Base-by-base conservation (phyloP, 2,797 vertebrate species). In the Anguilla marmorata region DNA sequence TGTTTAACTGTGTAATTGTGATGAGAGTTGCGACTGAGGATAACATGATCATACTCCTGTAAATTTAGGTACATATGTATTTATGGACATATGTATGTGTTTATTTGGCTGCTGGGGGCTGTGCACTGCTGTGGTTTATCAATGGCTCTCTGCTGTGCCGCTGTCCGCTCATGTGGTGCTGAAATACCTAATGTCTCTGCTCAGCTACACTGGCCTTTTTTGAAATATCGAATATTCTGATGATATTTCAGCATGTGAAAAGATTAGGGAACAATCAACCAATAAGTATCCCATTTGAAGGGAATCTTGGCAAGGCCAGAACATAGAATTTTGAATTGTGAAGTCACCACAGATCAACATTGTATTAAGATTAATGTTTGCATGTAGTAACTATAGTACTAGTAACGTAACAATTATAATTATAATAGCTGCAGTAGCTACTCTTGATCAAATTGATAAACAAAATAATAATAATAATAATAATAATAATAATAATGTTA, bases 151-250 rank as follows among this genome's bases (percentile, higher is more conserved):
- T 37, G 69, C 27, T 33, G 58, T 27, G 76, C 30, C 37, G 8
- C 86, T 87, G 86, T 87, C 41, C 52, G 37, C 14, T 0, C 48
- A 6, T 50, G 4, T 80, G 86, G 74, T 82, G 24, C 74, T 87
- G 52, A 80, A 87, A 86, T 45, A 0, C 37, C 33, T 27, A 30
- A 11, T 45, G 27, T 30, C 79, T 24, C 3, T 48, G 79, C 33
- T 41, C 16, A 37, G 2, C 79, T 82, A 50, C 24, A 2, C 45
- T 50, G 45, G 8, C 45, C 45, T 48, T 24, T 2, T 24, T 82
- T 48, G 11, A 12, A 30, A 33, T 74, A 37, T 74, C 12, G 30
- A 74, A 12, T 74, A 74, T 3, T 0, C 11, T 14, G 12, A 74
- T 74, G 30, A 37, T 30, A 74, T 16, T 37, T n/a, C 45, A n/a